phyloP scores from a whole-genome alignment of 2,797 vertebrate species.

The Mus caroli region DNA sequence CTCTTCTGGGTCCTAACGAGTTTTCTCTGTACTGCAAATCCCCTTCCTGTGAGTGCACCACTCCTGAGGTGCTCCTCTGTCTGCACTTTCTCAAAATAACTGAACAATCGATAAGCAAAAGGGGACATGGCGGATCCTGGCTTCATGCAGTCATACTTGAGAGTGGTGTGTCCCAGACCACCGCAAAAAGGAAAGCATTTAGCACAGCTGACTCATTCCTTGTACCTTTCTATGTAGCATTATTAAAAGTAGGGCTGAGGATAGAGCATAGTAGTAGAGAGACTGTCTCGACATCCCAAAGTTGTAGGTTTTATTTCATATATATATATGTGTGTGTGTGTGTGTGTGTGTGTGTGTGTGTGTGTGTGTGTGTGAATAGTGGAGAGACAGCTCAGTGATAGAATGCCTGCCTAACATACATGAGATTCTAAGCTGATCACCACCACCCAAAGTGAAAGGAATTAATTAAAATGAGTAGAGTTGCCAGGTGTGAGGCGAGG shows the following conservation, averaged over 20 bases:
- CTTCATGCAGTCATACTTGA: background rate
- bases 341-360: no score
- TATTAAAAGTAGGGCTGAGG: background rate
- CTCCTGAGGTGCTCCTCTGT: background rate
- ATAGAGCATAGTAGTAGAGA: background rate
- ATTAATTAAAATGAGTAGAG: background rate
- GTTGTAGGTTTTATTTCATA: background rate
- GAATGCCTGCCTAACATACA: background rate
- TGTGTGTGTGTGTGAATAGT: no score
- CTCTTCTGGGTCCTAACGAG: background rate
- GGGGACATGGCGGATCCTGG: background rate
- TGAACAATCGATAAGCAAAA: background rate
- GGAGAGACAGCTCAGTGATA: no score
- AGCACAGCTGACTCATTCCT: background rate
- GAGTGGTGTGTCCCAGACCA: background rate
- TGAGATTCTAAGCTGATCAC: background rate
- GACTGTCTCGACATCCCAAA: background rate
- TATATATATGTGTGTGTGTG: no score
- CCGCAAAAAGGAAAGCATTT: background rate
- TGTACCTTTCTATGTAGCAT: conserved; percentile 14
- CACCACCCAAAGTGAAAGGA: background rate
- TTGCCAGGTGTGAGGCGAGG: background rate
- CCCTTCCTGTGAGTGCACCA: background rate
- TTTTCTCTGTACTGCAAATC: background rate
- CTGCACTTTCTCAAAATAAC: conserved; percentile 50